Evolutionary conservation across 2,113 vertebrate genomes (phyloP), one percentile per base, ranked within the genome.

Genomic region (Nannospalax galili): DNA sequence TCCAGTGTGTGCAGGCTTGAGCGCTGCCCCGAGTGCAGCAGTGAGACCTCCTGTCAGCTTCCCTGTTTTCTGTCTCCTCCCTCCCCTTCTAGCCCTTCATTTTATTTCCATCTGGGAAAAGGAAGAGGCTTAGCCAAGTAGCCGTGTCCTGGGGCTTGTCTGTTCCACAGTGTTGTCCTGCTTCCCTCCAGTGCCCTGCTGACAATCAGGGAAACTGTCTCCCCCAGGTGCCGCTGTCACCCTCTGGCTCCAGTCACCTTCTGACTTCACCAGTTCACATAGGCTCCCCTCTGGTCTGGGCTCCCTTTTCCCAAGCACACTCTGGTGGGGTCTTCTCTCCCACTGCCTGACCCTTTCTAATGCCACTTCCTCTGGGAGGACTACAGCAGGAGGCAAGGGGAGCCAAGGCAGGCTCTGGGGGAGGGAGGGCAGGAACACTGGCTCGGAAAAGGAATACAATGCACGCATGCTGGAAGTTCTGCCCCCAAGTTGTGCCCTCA

Each of bases 381-480:
- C 62, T 40, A 11, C 0, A 30, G 40, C 24, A 37, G 62, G 56
- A n/a, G 87, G 56, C 42, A 37, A 12, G 5, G 40, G 56, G 87
- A 65, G 58, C 40, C 28, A 24, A 14, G 6, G 45, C 70, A 37
- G 45, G 72, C 40, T 65, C 84, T 45, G 6, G 37, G 69, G 73
- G 42, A 78, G 40, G 56, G 45, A 37, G n/a, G 48, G 37, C 58
- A 32, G n/a, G 40, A 67, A 2, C 2, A 30, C 17, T 15, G 32
- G n/a, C 19, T 42, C 52, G 32, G 69, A 73, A 37, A 11, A 52
- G 26, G 42, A 17, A 52, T 74, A 48, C 0, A 0, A n/a, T n/a
- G n/a, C n/a, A 1, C 0, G 0, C 7, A 15, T 0, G 9, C 22
- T 1, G 4, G 48, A 40, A 75, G n/a, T 2, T 42, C 26, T 45